Conservation (phyloP, 2,888 invertebrate species). For the Lamellibrachia satsuma region DNA sequence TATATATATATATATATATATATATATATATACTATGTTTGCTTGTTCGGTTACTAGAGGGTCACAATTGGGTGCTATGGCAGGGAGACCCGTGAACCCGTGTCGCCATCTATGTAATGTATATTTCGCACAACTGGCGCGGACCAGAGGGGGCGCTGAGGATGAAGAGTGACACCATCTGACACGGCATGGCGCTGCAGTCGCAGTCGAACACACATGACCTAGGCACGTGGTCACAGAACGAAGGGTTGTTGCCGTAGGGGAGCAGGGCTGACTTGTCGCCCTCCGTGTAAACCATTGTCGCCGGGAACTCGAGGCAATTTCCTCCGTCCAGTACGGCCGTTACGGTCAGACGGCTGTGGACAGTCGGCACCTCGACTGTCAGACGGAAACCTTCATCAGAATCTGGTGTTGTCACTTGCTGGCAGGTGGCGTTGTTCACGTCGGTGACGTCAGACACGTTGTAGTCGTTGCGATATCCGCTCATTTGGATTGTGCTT, state of each 20-base stretch:
- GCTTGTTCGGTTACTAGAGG: too few species aligned
- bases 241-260: conserved; percentile 24
- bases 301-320: conserved; percentile 23
- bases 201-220: conserved; percentile 20
- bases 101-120: not conserved
- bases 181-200: conserved; percentile 19
- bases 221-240: conserved; percentile 20
- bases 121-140: conserved; percentile 8
- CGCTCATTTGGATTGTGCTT: conserved; percentile 22
- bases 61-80: too few species aligned
- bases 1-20: too few species aligned
- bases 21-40: too few species aligned
- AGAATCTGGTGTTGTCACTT: conserved; percentile 21
- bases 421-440: conserved; percentile 24
- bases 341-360: conserved; percentile 14
- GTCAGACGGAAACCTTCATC: not conserved
- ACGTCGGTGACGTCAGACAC: conserved; percentile 19
- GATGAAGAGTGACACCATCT: not conserved
- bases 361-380: conserved; percentile 19
- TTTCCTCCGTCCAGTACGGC: conserved; percentile 7
- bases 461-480: conserved; percentile 23
- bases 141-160: not conserved
- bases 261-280: conserved; percentile 20
- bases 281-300: conserved; percentile 23
- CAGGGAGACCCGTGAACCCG: too few species aligned